Percentiles rank a stretch among this genome's conserved stretches.
These are phyloP conservation scores for Epiblema foenella DNA, from an alignment of 2,888 invertebrate species.

Conservation along the genomic window DNA sequence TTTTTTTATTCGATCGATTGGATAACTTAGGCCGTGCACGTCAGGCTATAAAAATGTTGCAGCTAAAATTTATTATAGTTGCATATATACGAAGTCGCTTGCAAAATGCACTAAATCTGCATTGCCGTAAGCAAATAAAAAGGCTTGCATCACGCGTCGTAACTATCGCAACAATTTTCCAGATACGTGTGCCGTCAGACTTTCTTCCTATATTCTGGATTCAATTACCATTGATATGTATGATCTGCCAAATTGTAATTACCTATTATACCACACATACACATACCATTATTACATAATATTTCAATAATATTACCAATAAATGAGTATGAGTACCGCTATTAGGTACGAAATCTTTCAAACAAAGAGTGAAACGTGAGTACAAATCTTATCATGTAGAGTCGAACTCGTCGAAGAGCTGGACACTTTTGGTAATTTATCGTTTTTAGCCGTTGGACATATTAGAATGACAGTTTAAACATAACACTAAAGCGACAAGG, in stretches of 20 bases:
- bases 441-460: no score
- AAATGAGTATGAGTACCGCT: no score
- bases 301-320: no score
- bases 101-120: slow-evolving; percentile 41
- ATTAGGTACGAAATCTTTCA: no score
- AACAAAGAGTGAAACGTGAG: no score
- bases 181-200: slow-evolving; percentile 29
- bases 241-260: slow-evolving; percentile 1
- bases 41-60: slow-evolving; percentile 6
- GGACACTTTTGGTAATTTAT: no score
- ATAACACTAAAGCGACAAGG: no score
- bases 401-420: no score
- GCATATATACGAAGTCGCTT: slow-evolving; percentile 18
- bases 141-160: slow-evolving; percentile 36
- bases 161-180: slow-evolving; percentile 29
- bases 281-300: no score
- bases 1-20: neutral
- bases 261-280: no score
- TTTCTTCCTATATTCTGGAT: slow-evolving; percentile 41
- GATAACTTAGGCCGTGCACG: neutral
- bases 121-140: slow-evolving; percentile 41
- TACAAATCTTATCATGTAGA: no score
- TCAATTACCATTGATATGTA: slow-evolving; percentile 16
- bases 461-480: no score
- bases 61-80: slow-evolving; percentile 29